These are phyloP conservation scores for Sinodicranocentrus sp. DNA, from an alignment of 2,888 invertebrate genomes.

Conservation along the genomic window DNA sequence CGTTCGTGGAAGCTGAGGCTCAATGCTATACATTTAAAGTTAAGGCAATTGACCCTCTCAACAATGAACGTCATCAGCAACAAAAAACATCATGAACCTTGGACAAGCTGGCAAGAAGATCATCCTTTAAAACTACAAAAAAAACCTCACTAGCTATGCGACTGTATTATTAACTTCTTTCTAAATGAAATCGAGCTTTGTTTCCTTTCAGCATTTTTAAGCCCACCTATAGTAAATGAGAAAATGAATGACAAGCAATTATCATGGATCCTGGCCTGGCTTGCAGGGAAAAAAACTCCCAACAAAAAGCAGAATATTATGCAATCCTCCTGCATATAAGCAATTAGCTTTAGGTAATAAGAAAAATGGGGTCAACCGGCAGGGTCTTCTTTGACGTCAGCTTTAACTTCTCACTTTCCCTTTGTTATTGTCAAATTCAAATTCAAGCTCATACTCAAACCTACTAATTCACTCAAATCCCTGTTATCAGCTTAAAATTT, in stretches of 20 bases:
- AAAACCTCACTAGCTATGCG: no score
- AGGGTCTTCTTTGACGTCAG: slow-evolving; percentile 74
- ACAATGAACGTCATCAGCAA: slow-evolving; percentile 3
- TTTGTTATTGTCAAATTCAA: slow-evolving; percentile 47
- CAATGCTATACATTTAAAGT: neutral
- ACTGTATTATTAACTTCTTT: neutral
- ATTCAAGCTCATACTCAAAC: slow-evolving; percentile 31
- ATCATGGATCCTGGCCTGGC: slow-evolving; percentile 14
- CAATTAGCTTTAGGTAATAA: slow-evolving; percentile 52
- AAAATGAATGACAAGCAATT: slow-evolving; percentile 31
- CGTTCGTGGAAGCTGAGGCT: no score
- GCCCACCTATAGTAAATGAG: neutral
- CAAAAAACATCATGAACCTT: slow-evolving; percentile 18
- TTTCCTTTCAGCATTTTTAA: neutral
- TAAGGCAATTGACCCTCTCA: slow-evolving; percentile 42
- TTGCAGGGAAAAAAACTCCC: neutral
- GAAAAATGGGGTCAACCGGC: slow-evolving; percentile 73
- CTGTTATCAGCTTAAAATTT: slow-evolving; percentile 6
- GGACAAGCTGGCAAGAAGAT: neutral
- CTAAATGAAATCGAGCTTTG: neutral
- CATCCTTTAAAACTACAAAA: neutral
- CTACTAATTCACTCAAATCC: slow-evolving; percentile 3
- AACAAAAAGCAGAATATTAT: slow-evolving; percentile 34
- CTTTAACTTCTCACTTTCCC: slow-evolving; percentile 70
- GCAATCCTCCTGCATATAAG: slow-evolving; percentile 22